Evolutionary conservation across 2,797 vertebrate genomes (phyloP), one percentile per base, ranked within the genome.

Genomic region (Todus mexicanus): DNA sequence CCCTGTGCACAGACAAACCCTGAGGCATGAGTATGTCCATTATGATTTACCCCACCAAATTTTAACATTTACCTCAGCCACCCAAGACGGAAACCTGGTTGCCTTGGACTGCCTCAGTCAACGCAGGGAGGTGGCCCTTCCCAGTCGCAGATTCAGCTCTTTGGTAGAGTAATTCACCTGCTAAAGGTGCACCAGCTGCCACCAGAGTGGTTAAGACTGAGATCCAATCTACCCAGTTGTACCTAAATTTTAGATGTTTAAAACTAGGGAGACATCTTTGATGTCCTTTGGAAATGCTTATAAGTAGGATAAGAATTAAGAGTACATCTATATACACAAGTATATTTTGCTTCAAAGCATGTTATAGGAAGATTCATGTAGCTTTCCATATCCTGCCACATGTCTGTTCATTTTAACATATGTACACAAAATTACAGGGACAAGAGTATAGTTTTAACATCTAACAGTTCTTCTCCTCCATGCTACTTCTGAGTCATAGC

Each of bases 251-350:
- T 53, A 35, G 21, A 23, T 51, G 9, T 31, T 66, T 60, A 21
- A 64, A 14, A 0, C 0, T 25, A n/a, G 53, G 20, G 57, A 15
- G 31, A 26, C 10, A 23, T 23, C 37, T 65, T 59, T 77, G 40
- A 92, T 76, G 6, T 48, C 13, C 27, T 89, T 65, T 27, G 22
- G 61, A 50, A n/a, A 45, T 18, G 29, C 20, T 73, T 73, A 40
- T 29, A 70, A 73, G 29, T 16, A 68, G 25, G 25, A 14, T 22
- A 73, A 81, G 22, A 57, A 43, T 73, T 68, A 74, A 50, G 17
- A 38, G 11, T 38, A 16, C 1, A 0, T 51, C n/a, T n/a, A 50
- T 6, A 7, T 43, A 13, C 13, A 5, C 6, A 38, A 0, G 2
- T 15, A 23, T 4, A n/a, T 69, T 74, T 82, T 61, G 9, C 26